Evolutionary conservation across 2,113 vertebrate genomes (phyloP).

Genomic region (Tauraco erythrolophus): DNA sequence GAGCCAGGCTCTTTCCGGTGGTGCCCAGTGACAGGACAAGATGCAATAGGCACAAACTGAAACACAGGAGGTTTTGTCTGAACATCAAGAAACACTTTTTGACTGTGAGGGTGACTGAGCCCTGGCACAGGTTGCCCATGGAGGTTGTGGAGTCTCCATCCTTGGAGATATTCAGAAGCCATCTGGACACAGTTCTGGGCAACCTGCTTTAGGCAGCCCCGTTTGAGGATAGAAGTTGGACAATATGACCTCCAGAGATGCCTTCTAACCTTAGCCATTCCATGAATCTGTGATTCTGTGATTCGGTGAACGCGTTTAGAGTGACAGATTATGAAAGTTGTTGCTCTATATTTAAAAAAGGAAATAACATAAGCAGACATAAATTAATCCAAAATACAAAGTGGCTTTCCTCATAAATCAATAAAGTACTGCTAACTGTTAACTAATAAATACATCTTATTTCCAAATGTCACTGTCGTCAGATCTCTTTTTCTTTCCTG

Average conservation of each 20-base stretch:
- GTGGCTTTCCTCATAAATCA: background rate
- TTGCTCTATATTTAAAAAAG: background rate
- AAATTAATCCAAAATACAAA: background rate
- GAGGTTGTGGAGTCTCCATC: too few species aligned
- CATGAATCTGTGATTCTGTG: background rate
- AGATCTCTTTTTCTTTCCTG: background rate
- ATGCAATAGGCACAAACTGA: too few species aligned
- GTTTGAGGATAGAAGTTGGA: background rate
- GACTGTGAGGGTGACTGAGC: too few species aligned
- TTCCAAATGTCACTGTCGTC: background rate
- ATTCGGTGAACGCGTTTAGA: background rate
- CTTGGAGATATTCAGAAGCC: background rate
- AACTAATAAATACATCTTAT: background rate
- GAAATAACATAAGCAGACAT: constrained; percentile 5
- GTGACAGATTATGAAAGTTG: background rate
- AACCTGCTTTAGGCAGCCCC: background rate
- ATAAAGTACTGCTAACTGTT: background rate
- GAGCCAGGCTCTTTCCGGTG: too few species aligned
- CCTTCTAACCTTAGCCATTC: background rate
- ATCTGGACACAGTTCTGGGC: background rate
- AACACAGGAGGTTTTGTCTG: too few species aligned
- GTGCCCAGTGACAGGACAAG: too few species aligned
- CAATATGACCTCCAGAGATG: background rate
- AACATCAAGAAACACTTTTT: too few species aligned
- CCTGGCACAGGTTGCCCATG: too few species aligned